These are phyloP conservation scores for Meles meles DNA, from an alignment of 2,113 vertebrate species.

Conservation along the genomic window DNA sequence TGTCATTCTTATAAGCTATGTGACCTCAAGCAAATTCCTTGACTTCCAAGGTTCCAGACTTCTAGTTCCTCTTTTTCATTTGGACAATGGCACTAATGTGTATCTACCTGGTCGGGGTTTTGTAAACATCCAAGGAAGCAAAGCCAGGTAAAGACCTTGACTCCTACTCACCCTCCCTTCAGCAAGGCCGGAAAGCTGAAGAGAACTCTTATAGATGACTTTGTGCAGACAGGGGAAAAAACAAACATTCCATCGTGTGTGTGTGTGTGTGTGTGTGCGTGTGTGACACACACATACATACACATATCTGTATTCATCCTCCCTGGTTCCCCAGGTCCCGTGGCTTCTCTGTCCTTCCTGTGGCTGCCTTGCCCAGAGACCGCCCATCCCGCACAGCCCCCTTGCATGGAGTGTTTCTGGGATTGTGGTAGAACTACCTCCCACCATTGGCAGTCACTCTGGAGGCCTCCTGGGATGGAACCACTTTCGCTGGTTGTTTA, in stretches of 20 bases:
- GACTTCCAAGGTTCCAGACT: not conserved
- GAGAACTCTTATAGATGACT: not conserved
- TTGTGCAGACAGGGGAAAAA: not conserved
- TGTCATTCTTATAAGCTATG: not conserved
- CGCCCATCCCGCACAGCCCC: not conserved
- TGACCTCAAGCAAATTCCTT: not conserved
- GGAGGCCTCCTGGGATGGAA: not conserved
- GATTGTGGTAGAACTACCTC: not conserved
- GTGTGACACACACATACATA: too few relatives aligned
- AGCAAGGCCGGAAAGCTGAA: not conserved
- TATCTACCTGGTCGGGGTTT: not conserved
- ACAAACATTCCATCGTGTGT: not conserved
- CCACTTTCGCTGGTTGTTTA: conserved; percentile 49
- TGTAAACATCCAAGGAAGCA: not conserved
- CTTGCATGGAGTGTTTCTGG: not conserved
- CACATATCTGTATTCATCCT: not conserved
- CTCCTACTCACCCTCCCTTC: not conserved
- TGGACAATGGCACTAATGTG: not conserved
- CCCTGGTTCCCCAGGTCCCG: too few relatives aligned
- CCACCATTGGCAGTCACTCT: not conserved
- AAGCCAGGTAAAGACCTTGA: not conserved
- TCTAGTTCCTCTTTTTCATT: not conserved
- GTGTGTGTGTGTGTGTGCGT: not conserved
- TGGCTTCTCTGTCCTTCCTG: not conserved
- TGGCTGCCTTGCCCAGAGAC: not conserved